These are phyloP conservation scores for Calliscelio sp. DNA, from an alignment of 2,888 invertebrate species.

Conservation along the genomic window DNA sequence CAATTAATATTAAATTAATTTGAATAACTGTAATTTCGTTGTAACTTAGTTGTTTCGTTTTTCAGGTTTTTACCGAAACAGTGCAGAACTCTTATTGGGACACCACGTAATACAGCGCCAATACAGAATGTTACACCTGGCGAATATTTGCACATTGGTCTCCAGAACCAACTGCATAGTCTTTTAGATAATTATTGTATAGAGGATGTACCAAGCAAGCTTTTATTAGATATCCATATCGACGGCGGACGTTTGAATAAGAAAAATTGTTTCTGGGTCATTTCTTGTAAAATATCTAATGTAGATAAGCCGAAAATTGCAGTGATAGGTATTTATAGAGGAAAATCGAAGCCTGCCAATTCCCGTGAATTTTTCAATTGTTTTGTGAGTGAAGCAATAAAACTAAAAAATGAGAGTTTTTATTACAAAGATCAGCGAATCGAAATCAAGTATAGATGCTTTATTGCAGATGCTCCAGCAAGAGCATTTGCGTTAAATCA, in stretches of 20 bases:
- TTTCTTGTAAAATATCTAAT: constrained; percentile 53
- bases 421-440: constrained; percentile 4
- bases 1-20: too few species aligned
- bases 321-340: constrained; percentile 68
- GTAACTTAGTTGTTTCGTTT: too few species aligned
- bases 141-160: constrained; percentile 35
- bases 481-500: too few species aligned
- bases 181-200: constrained; percentile 20
- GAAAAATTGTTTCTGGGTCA: constrained; percentile 61
- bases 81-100: constrained; percentile 7
- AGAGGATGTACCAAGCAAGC: neutral
- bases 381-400: constrained; percentile 37
- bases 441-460: too few species aligned
- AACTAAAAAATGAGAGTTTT: constrained; percentile 43
- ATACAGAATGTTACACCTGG: neutral
- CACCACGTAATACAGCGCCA: neutral
- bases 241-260: constrained; percentile 40
- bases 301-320: constrained; percentile 38
- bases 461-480: too few species aligned
- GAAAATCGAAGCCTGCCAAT: constrained; percentile 52
- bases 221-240: constrained; percentile 20
- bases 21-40: too few species aligned
- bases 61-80: constrained; percentile 34
- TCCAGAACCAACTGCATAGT: neutral
- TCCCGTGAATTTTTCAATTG: constrained; percentile 43